Percentiles rank a stretch among this genome's conserved stretches.
Conservation (phyloP, 2,113 vertebrate genomes). For the Boulengeromyrus knoepffleri region DNA sequence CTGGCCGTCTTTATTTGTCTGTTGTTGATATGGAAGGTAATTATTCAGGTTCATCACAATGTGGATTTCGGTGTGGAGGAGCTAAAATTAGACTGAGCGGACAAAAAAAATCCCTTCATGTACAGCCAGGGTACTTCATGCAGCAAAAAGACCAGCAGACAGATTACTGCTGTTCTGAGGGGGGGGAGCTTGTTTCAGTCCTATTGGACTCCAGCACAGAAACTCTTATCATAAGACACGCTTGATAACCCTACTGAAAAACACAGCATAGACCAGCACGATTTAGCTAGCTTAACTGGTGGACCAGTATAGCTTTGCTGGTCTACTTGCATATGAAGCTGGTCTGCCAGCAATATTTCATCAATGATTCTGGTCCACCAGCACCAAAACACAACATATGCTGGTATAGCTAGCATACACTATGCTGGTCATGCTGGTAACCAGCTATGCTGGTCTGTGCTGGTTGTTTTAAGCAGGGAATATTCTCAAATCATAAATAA, state of each 20-base stretch:
- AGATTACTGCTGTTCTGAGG: not conserved
- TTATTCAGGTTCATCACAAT: not conserved
- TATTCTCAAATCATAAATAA: not conserved
- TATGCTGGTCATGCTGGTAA: too few relatives aligned
- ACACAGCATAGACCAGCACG: too few relatives aligned
- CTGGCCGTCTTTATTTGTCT: not conserved
- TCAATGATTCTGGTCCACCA: too few relatives aligned
- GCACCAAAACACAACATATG: too few relatives aligned
- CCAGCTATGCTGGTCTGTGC: too few relatives aligned
- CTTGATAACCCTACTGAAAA: not conserved
- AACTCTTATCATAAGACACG: not conserved
- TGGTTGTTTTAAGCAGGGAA: too few relatives aligned
- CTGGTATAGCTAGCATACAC: too few relatives aligned
- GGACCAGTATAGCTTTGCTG: too few relatives aligned
- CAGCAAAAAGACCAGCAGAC: not conserved
- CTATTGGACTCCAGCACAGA: not conserved
- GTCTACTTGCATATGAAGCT: too few relatives aligned
- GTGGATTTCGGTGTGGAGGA: not conserved
- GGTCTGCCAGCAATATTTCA: too few relatives aligned
- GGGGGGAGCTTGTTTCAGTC: not conserved
- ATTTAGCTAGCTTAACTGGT: too few relatives aligned
- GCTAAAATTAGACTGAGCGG: not conserved
- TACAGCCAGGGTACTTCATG: not conserved
- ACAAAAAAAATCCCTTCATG: not conserved
- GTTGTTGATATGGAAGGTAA: not conserved